A percentile compares a stretch with the other conserved stretches of the same genome.
phyloP scores from a whole-genome alignment of 2,113 vertebrate species.

The Nannobrachium achirus region DNA sequence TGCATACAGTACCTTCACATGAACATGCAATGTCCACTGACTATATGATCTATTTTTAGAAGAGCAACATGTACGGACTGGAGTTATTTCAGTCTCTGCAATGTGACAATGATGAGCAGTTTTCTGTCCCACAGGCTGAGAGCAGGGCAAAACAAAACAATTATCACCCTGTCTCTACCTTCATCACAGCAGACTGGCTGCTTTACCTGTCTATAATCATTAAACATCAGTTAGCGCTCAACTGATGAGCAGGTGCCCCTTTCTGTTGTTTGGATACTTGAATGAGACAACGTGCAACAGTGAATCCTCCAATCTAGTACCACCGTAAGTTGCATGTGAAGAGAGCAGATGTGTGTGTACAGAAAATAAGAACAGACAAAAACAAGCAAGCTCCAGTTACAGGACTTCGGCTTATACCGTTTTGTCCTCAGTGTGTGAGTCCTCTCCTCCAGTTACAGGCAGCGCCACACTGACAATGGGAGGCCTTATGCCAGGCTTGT shows the following conservation, averaged over 20 bases:
- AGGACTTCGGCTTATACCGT: slow-evolving; percentile 27
- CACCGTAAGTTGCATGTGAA: too few species aligned
- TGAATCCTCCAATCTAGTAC: too few species aligned
- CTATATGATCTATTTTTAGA: too few species aligned
- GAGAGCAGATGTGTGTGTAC: neutral
- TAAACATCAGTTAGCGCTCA: too few species aligned
- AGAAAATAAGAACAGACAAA: slow-evolving; percentile 28
- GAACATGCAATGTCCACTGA: neutral
- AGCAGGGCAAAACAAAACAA: neutral
- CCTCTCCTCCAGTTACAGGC: slow-evolving; percentile 51
- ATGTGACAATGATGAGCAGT: slow-evolving; percentile 3
- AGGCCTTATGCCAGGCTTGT: slow-evolving; percentile 31
- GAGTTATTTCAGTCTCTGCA: slow-evolving; percentile 8
- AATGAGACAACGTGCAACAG: too few species aligned
- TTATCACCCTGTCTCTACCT: neutral
- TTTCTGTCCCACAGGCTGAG: neutral
- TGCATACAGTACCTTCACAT: neutral
- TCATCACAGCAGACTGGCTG: too few species aligned
- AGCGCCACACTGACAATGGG: slow-evolving; percentile 36
- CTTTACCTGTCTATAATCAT: too few species aligned
- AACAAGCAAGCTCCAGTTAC: slow-evolving; percentile 30
- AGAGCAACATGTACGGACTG: neutral
- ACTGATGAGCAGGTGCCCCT: too few species aligned
- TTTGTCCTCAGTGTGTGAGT: neutral
- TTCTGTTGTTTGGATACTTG: too few species aligned